Evolutionary conservation across 2,888 invertebrate species (phyloP).

Genomic region (Punctoribates punctum): DNA sequence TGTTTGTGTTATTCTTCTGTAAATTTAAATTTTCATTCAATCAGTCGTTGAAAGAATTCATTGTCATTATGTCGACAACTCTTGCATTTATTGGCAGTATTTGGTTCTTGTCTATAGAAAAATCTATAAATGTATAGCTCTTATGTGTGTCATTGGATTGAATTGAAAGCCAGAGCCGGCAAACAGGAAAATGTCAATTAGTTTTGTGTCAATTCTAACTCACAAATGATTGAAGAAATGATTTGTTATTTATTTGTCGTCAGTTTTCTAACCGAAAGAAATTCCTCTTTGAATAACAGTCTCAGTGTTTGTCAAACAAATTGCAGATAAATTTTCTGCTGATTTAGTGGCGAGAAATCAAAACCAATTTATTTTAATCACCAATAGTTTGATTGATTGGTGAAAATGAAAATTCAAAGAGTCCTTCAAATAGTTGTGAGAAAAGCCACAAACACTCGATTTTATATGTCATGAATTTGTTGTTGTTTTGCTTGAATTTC

Average conservation of each 20-base stretch:
- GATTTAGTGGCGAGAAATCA: not conserved
- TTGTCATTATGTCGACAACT: not conserved
- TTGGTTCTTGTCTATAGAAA: not conserved
- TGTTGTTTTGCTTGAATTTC: too few species aligned
- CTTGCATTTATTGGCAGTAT: not conserved
- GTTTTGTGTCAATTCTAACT: slow-evolving; percentile 15
- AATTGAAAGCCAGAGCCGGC: not conserved
- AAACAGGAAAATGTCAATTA: slow-evolving; percentile 19
- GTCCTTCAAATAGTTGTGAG: too few species aligned
- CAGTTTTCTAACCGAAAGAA: too few species aligned
- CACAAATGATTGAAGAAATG: slow-evolving; percentile 10
- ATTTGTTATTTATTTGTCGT: slow-evolving; percentile 15
- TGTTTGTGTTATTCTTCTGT: too few species aligned
- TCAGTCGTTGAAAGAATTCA: not conserved
- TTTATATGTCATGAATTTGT: too few species aligned
- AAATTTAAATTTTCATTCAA: too few species aligned
- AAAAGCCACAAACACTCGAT: too few species aligned
- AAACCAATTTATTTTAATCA: too few species aligned
- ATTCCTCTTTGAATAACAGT: too few species aligned
- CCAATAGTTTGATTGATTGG: too few species aligned
- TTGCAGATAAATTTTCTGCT: not conserved
- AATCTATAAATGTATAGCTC: too few species aligned
- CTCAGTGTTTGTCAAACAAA: slow-evolving; percentile 9
- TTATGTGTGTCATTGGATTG: not conserved
- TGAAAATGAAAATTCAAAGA: too few species aligned